Evolutionary conservation across 2,113 vertebrate species (phyloP), one percentile per base, ranked within the genome.

Genomic region (Acrocephalus arundinaceus): DNA sequence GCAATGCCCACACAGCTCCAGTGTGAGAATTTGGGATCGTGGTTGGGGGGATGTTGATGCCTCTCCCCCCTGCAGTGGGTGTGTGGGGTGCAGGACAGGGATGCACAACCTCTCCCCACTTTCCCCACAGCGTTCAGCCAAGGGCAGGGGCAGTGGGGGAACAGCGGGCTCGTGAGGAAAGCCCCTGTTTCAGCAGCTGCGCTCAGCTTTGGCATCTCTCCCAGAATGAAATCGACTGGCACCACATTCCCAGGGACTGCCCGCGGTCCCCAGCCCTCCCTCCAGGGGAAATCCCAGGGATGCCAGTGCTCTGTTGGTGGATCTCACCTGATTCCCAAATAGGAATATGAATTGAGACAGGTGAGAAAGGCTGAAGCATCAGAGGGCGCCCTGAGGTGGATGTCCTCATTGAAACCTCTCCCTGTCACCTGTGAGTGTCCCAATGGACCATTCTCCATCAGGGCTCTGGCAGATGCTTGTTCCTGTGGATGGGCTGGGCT

Each of bases 151-250:
- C 6, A 6, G 79, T 0, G 0, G 55, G 52, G 81, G 57, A 58
- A 84, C 89, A 89, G 76, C 18, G 13, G 59, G 80, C 45, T 81
- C 70, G 6, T 95, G 96, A 95, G 95, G 96, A 97, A 96, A 91
- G 39, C 70, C 93, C 84, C 48, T 57, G 58, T 91, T 96, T 96
- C 25, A 0, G 77, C 95, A 97, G 95, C 95, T 95, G 96, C 63
- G 62, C 84, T 93, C 72, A n/a, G 86, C 76, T 81, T 88, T 96
- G 96, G 94, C 96, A 54, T 39, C 66, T 65, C 76, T 96, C 96
- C 96, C 93, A 41, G 92, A 89, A 94, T 54, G 68, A 86, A 97
- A 94, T 1, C 24, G 11, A 90, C 80, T 84, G 93, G 90, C 93
- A 95, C 73, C 23, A 7, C 83, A 93, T 95, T 94, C 75, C 49